Evolutionary conservation across 2,797 vertebrate species (phyloP).

Genomic region (Helostoma temminkii): DNA sequence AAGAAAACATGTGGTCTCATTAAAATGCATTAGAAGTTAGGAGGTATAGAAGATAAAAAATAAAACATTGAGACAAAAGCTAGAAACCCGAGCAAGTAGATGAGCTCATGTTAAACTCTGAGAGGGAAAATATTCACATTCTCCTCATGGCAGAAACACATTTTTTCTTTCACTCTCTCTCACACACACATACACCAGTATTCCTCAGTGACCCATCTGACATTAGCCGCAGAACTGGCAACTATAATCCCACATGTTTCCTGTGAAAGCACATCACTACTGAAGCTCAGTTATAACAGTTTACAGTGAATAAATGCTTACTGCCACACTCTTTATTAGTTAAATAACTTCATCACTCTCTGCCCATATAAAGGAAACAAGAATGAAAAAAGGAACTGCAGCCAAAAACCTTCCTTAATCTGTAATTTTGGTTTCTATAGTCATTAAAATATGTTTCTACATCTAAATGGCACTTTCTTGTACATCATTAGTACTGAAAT

Average conservation of each 20-base stretch:
- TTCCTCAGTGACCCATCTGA: conserved; percentile 64
- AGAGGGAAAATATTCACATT: conserved; percentile 58
- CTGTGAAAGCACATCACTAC: conserved; percentile 52
- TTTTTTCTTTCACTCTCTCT: conserved; percentile 2
- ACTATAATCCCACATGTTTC: conserved; percentile 40
- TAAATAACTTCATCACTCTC: conserved; percentile 53
- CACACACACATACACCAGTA: conserved; percentile 17
- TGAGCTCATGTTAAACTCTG: conserved; percentile 51
- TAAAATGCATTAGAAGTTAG: conserved; percentile 74
- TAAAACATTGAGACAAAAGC: no score
- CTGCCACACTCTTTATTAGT: conserved; percentile 55
- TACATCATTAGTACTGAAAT: conserved; percentile 22
- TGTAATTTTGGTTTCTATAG: no score
- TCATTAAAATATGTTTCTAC: no score
- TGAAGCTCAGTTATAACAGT: conserved; percentile 54
- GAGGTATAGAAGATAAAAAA: conserved; percentile 34
- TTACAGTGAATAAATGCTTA: conserved; percentile 49
- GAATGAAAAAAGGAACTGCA: conserved; percentile 16
- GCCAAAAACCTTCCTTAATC: no score
- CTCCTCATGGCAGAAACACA: conserved; percentile 43
- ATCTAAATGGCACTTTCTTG: conserved; percentile 21
- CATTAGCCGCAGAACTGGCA: conserved; percentile 56
- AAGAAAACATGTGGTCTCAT: conserved; percentile 65
- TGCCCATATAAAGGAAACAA: conserved; percentile 17
- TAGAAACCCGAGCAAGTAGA: no score